Evolutionary conservation across 2,888 invertebrate genomes (phyloP), one percentile per base, ranked within the genome.

Genomic region (Deilephila elpenor): DNA sequence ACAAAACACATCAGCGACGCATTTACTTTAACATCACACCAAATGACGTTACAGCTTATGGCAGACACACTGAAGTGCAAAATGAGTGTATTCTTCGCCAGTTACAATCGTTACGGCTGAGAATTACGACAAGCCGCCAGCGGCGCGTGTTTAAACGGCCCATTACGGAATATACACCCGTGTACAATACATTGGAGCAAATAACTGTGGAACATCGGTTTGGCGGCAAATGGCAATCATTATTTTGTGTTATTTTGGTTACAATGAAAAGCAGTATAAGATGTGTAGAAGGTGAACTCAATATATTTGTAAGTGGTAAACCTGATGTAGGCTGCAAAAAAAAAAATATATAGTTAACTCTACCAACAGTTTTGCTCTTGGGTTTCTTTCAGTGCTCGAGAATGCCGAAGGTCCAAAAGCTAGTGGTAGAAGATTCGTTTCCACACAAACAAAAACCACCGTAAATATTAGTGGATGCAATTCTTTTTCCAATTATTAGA

Each of bases 121-220:
- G 29, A 29, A 60, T 29, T 60, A 29, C 60, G 29, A 14, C 60
- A 17, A 29, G 25, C 60, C 29, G 60, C 29, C 60, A 32, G 60
- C 60, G 60, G 14, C 29, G 60, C 29, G 60, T 29, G 60, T 60
- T 60, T 29, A 29, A 60, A 64, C 64, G 20, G 44, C 64, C 37
- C 44, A 44, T 64, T 64, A 64, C 44, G 14, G 11, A 20, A 37
- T 64, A 44, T 44, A 20, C 20, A 14, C 44, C 37, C 20, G 64
- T 64, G 64, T 64, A 44, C 20, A 20, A n/a, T 64, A 5, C 56
- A 1, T 20, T 64, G n/a, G 20, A 64, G 8, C 60, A 60, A 60
- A 60, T 60, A 60, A 60, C 8, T 29, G 29, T 20, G 60, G 60
- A 11, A 25, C 29, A 29, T 60, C 29, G 29, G 11, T 60, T 29